Evolutionary conservation across 2,113 vertebrate species (phyloP).

Genomic region (Nothoprocta pentlandii): DNA sequence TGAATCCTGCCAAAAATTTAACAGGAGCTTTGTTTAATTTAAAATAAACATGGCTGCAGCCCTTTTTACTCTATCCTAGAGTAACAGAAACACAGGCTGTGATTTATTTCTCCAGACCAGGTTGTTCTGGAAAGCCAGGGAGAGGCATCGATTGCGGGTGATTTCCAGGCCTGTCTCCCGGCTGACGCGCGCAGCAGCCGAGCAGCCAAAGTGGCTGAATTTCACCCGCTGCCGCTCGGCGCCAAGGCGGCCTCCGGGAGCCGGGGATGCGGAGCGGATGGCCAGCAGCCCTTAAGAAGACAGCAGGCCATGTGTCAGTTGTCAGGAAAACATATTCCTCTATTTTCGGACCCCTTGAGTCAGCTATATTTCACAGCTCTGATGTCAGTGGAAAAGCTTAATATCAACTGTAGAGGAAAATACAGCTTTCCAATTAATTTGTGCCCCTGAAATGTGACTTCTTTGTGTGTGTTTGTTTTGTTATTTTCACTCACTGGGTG

Average conservation of each 20-base stretch:
- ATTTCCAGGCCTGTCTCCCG: neutral
- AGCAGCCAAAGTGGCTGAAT: conserved; percentile 17
- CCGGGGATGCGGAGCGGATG: neutral
- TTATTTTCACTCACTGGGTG: neutral
- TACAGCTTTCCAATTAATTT: conserved; percentile 50
- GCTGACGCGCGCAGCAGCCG: neutral
- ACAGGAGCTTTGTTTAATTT: neutral
- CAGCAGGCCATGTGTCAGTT: conserved; percentile 58
- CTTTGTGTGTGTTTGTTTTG: neutral
- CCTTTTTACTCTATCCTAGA: neutral
- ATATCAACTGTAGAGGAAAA: conserved; percentile 41
- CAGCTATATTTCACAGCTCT: conserved; percentile 60
- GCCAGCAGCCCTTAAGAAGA: conserved; percentile 46
- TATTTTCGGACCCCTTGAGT: conserved; percentile 62
- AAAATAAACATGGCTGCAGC: neutral
- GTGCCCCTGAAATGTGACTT: neutral
- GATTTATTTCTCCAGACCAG: neutral
- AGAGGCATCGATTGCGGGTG: neutral
- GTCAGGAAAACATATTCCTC: conserved; percentile 61
- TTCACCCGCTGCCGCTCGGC: neutral
- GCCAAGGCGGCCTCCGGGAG: neutral
- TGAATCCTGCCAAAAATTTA: neutral
- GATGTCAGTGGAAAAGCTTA: conserved; percentile 31
- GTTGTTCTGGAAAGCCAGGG: neutral
- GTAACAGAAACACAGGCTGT: neutral